A percentile compares a stretch with the other conserved stretches of the same genome.
Evolutionary conservation across 2,888 invertebrate genomes (phyloP).

Genomic region (Stenolophus ochropezus): DNA sequence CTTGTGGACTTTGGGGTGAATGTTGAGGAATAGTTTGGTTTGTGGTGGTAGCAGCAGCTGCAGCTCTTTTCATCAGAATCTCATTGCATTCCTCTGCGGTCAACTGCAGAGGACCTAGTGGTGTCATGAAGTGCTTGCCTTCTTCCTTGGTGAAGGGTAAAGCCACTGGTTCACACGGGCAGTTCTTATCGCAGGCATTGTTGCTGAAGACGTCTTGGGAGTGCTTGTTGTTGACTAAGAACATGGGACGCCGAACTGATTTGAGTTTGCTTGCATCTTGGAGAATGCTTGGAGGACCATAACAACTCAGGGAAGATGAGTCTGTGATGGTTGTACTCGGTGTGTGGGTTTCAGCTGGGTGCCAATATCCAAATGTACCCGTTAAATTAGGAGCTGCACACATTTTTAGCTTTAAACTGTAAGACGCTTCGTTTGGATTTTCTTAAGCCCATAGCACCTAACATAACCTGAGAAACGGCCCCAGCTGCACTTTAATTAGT

Average conservation of each 20-base stretch:
- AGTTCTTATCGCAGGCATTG: constrained; percentile 53
- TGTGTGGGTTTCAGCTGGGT: constrained; percentile 63
- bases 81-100: constrained; percentile 87
- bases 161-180: constrained; percentile 53
- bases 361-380: constrained; percentile 64
- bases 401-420: constrained; percentile 59
- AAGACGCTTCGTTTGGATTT: constrained; percentile 40
- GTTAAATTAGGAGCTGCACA: constrained; percentile 64
- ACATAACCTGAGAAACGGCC: constrained; percentile 58
- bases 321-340: constrained; percentile 61
- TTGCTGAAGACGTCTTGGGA: constrained; percentile 64
- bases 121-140: constrained; percentile 81
- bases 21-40: constrained; percentile 74
- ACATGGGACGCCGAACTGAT: constrained; percentile 63
- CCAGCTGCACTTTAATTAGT: constrained; percentile 38
- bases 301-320: constrained; percentile 55
- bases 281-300: constrained; percentile 62
- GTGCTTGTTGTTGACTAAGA: constrained; percentile 64
- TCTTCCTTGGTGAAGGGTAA: constrained; percentile 51
- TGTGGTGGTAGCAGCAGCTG: constrained; percentile 75
- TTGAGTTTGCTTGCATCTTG: constrained; percentile 63
- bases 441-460: constrained; percentile 51
- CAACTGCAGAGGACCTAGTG: constrained; percentile 82
- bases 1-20: constrained; percentile 72
- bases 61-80: constrained; percentile 84